Percentiles rank a stretch among this genome's conserved stretches.
phyloP scores from a whole-genome alignment of 1,140 invertebrate genomes.

The Drosophila nasuta region DNA sequence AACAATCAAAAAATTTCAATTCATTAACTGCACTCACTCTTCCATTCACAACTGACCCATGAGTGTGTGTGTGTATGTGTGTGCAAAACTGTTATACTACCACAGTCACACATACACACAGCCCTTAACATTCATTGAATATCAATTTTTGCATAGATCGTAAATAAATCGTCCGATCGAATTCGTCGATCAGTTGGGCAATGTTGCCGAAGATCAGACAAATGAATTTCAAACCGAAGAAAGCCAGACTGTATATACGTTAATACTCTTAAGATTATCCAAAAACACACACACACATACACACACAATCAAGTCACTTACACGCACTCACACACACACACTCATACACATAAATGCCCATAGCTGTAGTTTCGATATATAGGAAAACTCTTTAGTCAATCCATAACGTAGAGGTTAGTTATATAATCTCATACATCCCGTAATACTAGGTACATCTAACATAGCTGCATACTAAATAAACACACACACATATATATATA shows the following conservation, averaged over 20 bases:
- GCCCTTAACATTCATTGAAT: neutral
- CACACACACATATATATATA: constrained; percentile 7
- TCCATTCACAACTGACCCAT: constrained; percentile 5
- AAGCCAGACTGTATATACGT: neutral
- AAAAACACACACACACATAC: neutral
- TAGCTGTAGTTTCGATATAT: constrained; percentile 4
- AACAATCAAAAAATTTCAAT: neutral
- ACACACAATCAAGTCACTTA: neutral
- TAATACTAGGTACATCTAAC: neutral
- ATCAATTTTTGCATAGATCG: no score
- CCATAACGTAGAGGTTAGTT: neutral
- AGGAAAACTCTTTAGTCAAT: neutral
- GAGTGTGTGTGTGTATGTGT: constrained; percentile 1
- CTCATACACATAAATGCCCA: neutral
- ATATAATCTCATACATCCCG: neutral
- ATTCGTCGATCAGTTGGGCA: no score
- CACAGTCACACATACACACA: neutral
- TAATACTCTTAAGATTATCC: no score
- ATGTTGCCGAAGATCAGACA: neutral
- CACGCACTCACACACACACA: neutral
- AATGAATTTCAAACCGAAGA: neutral
- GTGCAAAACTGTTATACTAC: constrained; percentile 9
- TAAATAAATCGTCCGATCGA: no score
- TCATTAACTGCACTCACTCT: neutral
- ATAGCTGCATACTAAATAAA: neutral